Base-by-base conservation (phyloP, 2,797 vertebrate species). In the Artibeus lituratus region DNA sequence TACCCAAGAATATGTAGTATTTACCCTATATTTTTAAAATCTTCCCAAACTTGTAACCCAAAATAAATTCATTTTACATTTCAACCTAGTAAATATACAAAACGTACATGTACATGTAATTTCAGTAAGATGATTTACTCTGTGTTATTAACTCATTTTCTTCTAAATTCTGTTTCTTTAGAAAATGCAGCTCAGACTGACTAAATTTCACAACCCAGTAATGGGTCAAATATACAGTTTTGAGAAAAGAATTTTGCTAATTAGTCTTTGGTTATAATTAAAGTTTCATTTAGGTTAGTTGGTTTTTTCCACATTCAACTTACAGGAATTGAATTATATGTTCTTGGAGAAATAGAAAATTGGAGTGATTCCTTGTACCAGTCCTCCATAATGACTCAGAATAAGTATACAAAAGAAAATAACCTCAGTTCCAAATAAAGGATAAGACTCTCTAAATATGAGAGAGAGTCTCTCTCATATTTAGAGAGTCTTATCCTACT, bases 51-150 rank as follows among this genome's bases (percentile, higher is more conserved):
- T 70, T 74, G 12, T 29, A 94, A 57, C 14, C 32, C 42, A 35
- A 83, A 93, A 26, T 94, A 81, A 83, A 87, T 82, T 78, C 16
- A 73, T 85, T 93, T 91, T 84, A 42, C 18, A 44, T 94, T 10
- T 93, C 57, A 92, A 4, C 0, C 5, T 86, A 53, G 15, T 83
- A 87, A 57, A 10, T 39, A 72, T 18, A 72, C 57, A 80, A 44
- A 91, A 83, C n/a, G 78, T 26, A 32, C 7, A 19, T 94, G 86
- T 26, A 32, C 5, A 16, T 94, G 2, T 72, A 85, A 72, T 87
- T 90, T 94, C 39, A 92, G 62, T 81, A 91, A 44, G n/a, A 21
- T 81, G 90, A 55, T 24, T 26, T 82, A 55, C 42, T 73, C 37
- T 73, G n/a, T 90, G 19, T 90, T 10, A 29, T 51, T 73, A 90